Percentiles rank a stretch among this genome's conserved stretches.
These are phyloP conservation scores for Cyrtodaria siliqua DNA, from an alignment of 2,888 invertebrate species.

Conservation along the genomic window DNA sequence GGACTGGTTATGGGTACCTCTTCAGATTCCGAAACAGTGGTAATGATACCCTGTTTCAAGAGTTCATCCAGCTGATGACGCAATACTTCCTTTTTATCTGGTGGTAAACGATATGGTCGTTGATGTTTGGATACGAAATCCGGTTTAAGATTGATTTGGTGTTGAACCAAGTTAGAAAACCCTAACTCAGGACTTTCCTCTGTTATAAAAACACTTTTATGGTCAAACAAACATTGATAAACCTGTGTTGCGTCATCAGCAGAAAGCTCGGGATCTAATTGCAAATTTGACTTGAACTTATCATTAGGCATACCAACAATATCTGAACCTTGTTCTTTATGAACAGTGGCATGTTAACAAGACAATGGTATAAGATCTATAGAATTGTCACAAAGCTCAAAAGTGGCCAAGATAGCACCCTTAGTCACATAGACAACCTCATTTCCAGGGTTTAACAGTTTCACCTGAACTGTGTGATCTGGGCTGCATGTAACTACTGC, in stretches of 20 bases:
- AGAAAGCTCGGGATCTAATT: conserved; percentile 13
- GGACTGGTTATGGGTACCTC: conserved; percentile 43
- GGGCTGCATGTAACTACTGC: conserved; percentile 31
- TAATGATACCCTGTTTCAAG: conserved; percentile 36
- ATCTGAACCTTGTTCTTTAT: background rate
- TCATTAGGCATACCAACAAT: background rate
- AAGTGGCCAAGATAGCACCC: conserved; percentile 21
- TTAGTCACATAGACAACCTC: conserved; percentile 27
- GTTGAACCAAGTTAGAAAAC: conserved; percentile 24
- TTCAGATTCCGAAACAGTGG: conserved; percentile 30
- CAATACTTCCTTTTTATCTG: conserved; percentile 36
- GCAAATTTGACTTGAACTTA: conserved; percentile 22
- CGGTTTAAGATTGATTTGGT: conserved; percentile 39
- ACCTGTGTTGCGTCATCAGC: conserved; percentile 7
- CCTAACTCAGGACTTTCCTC: conserved; percentile 34
- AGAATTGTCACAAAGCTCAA: conserved; percentile 22
- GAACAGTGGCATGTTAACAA: conserved; percentile 19
- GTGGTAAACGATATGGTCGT: conserved; percentile 33
- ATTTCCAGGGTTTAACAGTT: conserved; percentile 36
- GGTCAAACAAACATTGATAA: conserved; percentile 30
- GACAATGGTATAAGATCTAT: conserved; percentile 11
- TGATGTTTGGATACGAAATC: conserved; percentile 39
- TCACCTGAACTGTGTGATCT: conserved; percentile 31
- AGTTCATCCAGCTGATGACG: conserved; percentile 47
- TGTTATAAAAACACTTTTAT: conserved; percentile 37